Base-by-base conservation (phyloP, 2,888 invertebrate genomes). In the Cephalotes varians region DNA sequence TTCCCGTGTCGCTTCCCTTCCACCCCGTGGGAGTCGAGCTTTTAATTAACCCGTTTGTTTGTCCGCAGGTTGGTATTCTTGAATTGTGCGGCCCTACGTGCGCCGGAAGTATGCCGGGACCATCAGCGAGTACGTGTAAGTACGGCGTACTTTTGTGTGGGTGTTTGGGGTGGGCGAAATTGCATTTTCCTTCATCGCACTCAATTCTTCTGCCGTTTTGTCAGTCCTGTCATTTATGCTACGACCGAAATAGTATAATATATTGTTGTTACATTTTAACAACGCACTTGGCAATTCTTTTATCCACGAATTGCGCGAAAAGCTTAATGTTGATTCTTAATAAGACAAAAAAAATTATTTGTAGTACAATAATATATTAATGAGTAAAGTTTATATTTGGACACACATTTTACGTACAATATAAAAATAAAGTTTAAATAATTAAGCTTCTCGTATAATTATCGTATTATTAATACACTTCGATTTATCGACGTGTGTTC, bases 31-130 rank as follows among this genome's bases (percentile, higher is more conserved):
- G 58, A 58, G 81, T 62, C 60, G 54, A 80, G 85, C 82, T 90
- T 90, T 90, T 90, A 90, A 90, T 90, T 90, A 90, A 90, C 90
- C 85, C 86, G 90, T 90, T 90, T 88, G 90, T 90, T 90, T 90
- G 90, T 83, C 85, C 83, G 81, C 82, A 83, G 83, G 81, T 73
- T 80, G 87, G 87, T 86, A 88, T 90, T 81, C 80, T 84, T 77
- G 90, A 90, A 90, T 88, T 85, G 86, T 34, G 56, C 62, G 37
- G 51, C 51, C 4, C 64, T 64, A 76, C 34, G 74, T 49, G 62
- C 51, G 18, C 62, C 71, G 73, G 81, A 72, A 81, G 73, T 62
- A 81, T 51, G 40, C 28, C n/a, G 81, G 60, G 31, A 28, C 21
- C 44, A 44, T 18, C 56, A 15, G n/a, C 40, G 44, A 31, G 44